phyloP scores from a whole-genome alignment of 2,888 invertebrate genomes.

The Cataglyphis cursor region DNA sequence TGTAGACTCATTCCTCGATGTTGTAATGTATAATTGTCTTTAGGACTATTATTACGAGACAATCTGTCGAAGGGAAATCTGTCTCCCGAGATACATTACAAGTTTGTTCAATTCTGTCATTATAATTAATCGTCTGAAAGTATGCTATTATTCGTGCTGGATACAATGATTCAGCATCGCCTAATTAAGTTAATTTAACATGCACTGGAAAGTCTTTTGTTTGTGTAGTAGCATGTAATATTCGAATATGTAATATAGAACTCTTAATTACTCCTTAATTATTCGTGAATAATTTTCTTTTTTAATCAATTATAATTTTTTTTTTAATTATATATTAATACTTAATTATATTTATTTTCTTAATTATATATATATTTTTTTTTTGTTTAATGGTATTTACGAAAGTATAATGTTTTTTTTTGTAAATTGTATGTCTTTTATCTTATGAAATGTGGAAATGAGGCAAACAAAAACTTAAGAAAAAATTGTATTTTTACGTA shows the following conservation, averaged over 20 bases:
- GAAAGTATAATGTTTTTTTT: neutral
- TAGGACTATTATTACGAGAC: neutral
- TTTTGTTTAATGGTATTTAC: neutral
- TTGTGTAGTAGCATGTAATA: conserved; percentile 19
- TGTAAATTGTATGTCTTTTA: neutral
- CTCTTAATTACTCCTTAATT: conserved; percentile 22
- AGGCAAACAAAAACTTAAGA: neutral
- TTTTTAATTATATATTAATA: neutral
- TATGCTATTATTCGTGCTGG: conserved; percentile 45
- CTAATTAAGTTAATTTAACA: conserved; percentile 63
- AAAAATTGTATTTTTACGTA: neutral
- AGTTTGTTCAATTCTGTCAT: conserved; percentile 16
- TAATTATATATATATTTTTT: conserved; percentile 11
- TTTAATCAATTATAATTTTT: neutral
- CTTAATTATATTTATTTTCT: neutral
- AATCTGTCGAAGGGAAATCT: conserved; percentile 24
- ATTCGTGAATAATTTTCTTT: conserved; percentile 4
- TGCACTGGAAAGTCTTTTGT: conserved; percentile 43
- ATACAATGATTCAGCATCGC: conserved; percentile 55
- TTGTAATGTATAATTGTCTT: conserved; percentile 4
- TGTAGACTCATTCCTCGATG: conserved; percentile 24
- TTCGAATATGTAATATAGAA: conserved; percentile 15
- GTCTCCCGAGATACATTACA: neutral
- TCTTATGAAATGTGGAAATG: neutral
- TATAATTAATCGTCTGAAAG: conserved; percentile 50